phyloP scores from a whole-genome alignment of 2,113 vertebrate genomes.

The Balaeniceps rex region DNA sequence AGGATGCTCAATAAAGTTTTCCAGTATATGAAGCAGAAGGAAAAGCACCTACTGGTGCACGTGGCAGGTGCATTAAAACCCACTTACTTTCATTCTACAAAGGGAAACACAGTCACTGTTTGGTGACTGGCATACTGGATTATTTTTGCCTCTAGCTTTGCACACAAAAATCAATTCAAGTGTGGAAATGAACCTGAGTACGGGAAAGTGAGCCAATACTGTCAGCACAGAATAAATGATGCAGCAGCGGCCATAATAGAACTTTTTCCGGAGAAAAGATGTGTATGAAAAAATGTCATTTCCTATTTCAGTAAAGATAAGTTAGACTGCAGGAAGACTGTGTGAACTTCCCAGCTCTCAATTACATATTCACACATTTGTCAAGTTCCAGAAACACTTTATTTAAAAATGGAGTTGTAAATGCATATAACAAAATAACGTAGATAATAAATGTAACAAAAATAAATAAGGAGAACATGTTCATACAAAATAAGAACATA shows the following conservation, averaged over 20 bases:
- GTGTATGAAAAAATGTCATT: background rate
- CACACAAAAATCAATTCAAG: background rate
- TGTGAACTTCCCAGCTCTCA: background rate
- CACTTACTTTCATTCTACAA: background rate
- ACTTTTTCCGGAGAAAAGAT: background rate
- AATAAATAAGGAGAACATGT: constrained; percentile 91
- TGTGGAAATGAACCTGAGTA: background rate
- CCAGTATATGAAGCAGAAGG: background rate
- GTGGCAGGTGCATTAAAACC: background rate
- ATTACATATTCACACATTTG: constrained; percentile 5
- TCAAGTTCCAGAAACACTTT: constrained; percentile 89
- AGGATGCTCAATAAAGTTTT: background rate
- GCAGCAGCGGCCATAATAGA: background rate
- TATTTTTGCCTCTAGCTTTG: background rate
- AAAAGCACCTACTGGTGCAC: background rate
- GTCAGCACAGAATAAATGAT: background rate
- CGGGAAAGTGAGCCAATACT: fast-evolving
- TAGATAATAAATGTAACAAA: constrained; percentile 90
- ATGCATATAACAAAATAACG: constrained; percentile 90
- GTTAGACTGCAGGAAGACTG: background rate
- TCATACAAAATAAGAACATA: constrained; percentile 87
- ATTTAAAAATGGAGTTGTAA: constrained; percentile 92
- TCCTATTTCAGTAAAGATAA: background rate
- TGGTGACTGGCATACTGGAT: background rate
- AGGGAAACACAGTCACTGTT: background rate